Base-by-base conservation (phyloP, 2,888 invertebrate genomes). In the Leuctra nigra region DNA sequence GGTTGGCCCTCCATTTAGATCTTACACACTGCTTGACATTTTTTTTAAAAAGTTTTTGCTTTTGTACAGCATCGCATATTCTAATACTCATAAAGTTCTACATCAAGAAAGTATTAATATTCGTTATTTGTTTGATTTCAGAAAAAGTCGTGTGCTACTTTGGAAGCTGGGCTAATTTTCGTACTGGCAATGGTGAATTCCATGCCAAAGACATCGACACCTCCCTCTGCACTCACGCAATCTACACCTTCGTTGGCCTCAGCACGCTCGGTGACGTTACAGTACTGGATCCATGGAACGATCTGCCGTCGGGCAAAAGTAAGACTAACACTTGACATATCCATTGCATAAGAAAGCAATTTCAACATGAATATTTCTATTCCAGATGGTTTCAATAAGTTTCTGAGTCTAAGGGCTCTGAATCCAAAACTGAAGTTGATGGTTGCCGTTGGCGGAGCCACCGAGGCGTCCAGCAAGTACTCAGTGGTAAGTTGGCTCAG, bases 201-300 rank as follows among this genome's bases (percentile, higher is more conserved):
- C 24, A 18, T 3, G 38, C 53, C 1, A 55, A 52, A 16, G 29
- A 58, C 50, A 18, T 50, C 13, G 58, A 58, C 35, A 38, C 55
- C 7, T 33, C 23, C 23, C 22, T 52, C 9, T 58, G 58, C 23
- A 58, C 58, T 20, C 58, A 58, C 33, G 50, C 23, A 23, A 48
- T 56, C 9, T 58, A 58, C 22, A 33, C 50, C 11, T 50, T 52
- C 36, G 55, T 55, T 16, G 53, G 53, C 3, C 23, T 58, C 22
- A 36, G 41, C n/a, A 11, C 29, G 6, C 7, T 7, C 11, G 29
- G 7, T 6, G 11, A 11, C 29, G 11, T 29, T 7, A 29, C 7
- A 29, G 29, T 29, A 6, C 50, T 56, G 4, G 58, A 58, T 23
- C 23, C 58, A n/a, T 58, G 58, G 58, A 55, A 55, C 20, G 58